Base-by-base conservation (phyloP, 2,888 invertebrate species). In the Ametastegia equiseti region DNA sequence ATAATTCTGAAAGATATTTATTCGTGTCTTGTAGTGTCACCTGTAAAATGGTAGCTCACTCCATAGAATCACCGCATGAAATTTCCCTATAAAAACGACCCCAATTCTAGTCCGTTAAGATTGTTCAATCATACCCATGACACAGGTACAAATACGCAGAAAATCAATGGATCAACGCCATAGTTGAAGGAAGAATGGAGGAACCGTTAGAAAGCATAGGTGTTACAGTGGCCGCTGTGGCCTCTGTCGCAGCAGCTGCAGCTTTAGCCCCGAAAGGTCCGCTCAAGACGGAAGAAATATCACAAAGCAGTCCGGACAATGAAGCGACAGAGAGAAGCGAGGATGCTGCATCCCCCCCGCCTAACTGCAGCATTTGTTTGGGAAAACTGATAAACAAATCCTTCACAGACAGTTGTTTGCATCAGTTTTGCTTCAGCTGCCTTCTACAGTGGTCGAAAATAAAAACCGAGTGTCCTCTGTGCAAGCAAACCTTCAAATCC, bases 381-480 rank as follows among this genome's bases (percentile, higher is more conserved):
- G 97, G 97, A 30, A 95, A 95, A 84, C 95, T 97, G 88, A 94
- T 95, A 81, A 97, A 98, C 90, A 97, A 97, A 89, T 98, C 97
- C 39, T 97, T 97, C 90, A 97, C 98, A 0, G 97, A 98, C 90
- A 96, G 96, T 75, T 99, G 98, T 90, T 94, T 97, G 90, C 98
- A 99, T 92, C 96, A 97, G 90, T 99, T 98, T 91, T 99, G 98
- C 91, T 98, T 98, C 90, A 96, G 95, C 84, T 99, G 98, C 90
- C 93, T 99, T 42, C 92, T 97, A 83, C 97, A 97, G 89, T 99
- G 98, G 98, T 98, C 98, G 81, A 98, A 97, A 93, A 96, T 98
- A 15, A 98, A 98, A 92, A 95, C 98, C 0, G 98, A 97, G 89
- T 98, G 98, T 91, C 99, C 99, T 0, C 93, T 99, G 0, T 99